These are phyloP conservation scores for Oreotrochilus melanogaster DNA, from an alignment of 2,113 vertebrate species.

Conservation along the genomic window DNA sequence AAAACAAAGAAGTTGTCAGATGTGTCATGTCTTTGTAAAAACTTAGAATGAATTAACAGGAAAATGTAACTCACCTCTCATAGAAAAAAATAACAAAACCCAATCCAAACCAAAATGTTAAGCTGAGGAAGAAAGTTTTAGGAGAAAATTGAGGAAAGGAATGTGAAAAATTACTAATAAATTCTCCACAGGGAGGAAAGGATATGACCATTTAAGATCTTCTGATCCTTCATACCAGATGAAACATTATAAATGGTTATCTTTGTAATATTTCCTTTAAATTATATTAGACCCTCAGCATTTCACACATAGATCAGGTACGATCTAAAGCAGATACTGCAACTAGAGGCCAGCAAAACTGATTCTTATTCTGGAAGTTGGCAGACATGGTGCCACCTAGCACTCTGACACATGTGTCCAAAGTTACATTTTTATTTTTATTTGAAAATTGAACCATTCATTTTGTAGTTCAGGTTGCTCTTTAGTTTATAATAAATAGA, in stretches of 20 bases:
- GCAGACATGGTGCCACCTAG: rapidly evolving
- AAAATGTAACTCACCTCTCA: not conserved
- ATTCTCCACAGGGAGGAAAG: rapidly evolving
- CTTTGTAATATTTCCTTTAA: not conserved
- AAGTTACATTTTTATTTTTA: not conserved
- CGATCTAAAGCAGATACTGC: not conserved
- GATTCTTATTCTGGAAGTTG: not conserved
- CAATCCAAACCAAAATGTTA: rapidly evolving
- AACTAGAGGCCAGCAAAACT: not conserved
- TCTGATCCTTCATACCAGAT: not conserved
- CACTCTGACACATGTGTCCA: not conserved
- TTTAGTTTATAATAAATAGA: not conserved
- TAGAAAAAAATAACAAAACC: rapidly evolving
- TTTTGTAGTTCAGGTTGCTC: not conserved
- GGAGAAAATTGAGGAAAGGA: not conserved
- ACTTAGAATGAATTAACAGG: not conserved
- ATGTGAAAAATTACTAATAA: not conserved
- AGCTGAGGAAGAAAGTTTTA: not conserved
- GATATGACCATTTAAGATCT: not conserved
- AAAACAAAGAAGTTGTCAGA: not conserved
- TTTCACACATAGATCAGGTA: not conserved
- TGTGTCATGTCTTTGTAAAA: not conserved
- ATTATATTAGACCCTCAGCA: not conserved
- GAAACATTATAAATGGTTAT: not conserved
- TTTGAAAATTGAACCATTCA: not conserved